phyloP scores from a whole-genome alignment of 1,140 invertebrate species.

The Drosophila arizonae region DNA sequence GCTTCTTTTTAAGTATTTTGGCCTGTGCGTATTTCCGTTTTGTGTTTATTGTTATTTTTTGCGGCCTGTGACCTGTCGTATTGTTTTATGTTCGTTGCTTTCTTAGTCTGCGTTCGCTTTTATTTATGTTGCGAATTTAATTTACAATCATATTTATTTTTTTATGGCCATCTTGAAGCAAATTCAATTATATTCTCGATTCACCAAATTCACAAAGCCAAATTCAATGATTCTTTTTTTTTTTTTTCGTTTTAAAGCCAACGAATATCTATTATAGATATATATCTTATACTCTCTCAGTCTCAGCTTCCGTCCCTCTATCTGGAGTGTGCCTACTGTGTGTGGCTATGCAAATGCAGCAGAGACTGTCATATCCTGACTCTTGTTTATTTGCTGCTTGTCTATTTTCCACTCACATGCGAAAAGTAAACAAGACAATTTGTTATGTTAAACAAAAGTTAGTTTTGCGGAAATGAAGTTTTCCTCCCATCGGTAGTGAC shows the following conservation, averaged over 20 bases:
- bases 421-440: slow-evolving; percentile 78
- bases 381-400: slow-evolving; percentile 43
- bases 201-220: slow-evolving; percentile 24
- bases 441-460: slow-evolving; percentile 80
- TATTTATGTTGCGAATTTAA: slow-evolving; percentile 73
- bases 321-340: no score
- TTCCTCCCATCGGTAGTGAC: slow-evolving; percentile 66
- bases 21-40: slow-evolving; percentile 59
- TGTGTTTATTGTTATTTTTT: slow-evolving; percentile 70
- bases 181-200: slow-evolving; percentile 59
- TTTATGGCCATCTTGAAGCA: slow-evolving; percentile 27
- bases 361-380: slow-evolving; percentile 18
- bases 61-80: slow-evolving; percentile 20
- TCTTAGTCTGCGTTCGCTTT: slow-evolving; percentile 48
- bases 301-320: not conserved
- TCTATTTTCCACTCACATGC: slow-evolving; percentile 61
- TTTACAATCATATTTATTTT: slow-evolving; percentile 78
- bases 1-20: slow-evolving; percentile 11
- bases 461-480: slow-evolving; percentile 81
- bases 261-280: slow-evolving; percentile 15
- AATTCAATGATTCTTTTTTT: slow-evolving; percentile 37
- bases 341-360: slow-evolving; percentile 48
- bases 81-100: slow-evolving; percentile 38
- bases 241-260: slow-evolving; percentile 46
- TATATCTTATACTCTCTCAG: not conserved